phyloP scores from a whole-genome alignment of 2,888 invertebrate genomes.

The Heliconius erato region DNA sequence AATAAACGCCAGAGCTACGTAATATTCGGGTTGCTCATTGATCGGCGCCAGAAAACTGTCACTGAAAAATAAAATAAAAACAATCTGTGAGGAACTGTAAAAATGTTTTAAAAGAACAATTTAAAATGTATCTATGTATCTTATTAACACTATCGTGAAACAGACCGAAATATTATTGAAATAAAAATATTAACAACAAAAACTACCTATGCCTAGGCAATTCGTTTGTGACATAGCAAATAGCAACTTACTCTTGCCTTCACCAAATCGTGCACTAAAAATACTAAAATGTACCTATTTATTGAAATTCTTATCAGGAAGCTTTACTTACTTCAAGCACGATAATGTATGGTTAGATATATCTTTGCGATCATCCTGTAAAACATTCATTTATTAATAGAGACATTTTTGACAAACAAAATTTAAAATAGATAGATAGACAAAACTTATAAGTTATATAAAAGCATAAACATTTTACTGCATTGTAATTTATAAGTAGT shows the following conservation, averaged over 20 bases:
- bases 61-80: slow-evolving; percentile 60
- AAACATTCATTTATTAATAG: slow-evolving; percentile 34
- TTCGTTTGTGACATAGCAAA: too few species aligned
- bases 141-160: background rate
- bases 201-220: too few species aligned
- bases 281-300: too few species aligned
- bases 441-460: too few species aligned
- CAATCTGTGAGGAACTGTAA: background rate
- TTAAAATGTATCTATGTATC: background rate
- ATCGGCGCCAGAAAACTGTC: slow-evolving; percentile 70
- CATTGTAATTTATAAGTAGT: too few species aligned
- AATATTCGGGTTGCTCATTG: slow-evolving; percentile 70
- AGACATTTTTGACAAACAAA: background rate
- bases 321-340: slow-evolving; percentile 64
- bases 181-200: too few species aligned
- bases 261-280: too few species aligned
- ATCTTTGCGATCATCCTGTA: slow-evolving; percentile 51
- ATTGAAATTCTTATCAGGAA: slow-evolving; percentile 13
- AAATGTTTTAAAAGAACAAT: background rate
- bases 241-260: too few species aligned
- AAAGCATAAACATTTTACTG: too few species aligned
- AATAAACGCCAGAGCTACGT: slow-evolving; percentile 67
- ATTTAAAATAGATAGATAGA: background rate
- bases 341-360: slow-evolving; percentile 51
- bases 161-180: too few species aligned